These are phyloP conservation scores for Latrodectus hesperus DNA, from an alignment of 2,888 invertebrate species.

Conservation along the genomic window DNA sequence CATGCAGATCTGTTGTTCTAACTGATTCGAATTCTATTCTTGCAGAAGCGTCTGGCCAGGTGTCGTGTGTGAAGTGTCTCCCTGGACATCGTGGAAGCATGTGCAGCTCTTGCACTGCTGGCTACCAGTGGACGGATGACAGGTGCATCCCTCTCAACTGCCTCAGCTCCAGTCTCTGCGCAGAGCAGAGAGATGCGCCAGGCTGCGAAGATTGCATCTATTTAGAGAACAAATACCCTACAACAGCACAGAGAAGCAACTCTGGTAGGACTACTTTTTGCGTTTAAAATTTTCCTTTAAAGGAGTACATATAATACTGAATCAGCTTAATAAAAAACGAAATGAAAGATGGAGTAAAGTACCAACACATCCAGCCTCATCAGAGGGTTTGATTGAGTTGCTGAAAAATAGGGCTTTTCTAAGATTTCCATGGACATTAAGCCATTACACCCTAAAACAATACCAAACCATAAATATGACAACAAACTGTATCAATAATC, in stretches of 20 bases:
- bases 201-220: conserved; percentile 69
- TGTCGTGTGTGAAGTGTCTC: conserved; percentile 64
- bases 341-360: no score
- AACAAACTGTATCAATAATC: no score
- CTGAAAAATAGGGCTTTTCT: no score
- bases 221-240: conserved; percentile 58
- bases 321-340: no score
- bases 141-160: conserved; percentile 68
- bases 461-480: no score
- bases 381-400: no score
- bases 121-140: conserved; percentile 69
- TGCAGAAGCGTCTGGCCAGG: conserved; percentile 52
- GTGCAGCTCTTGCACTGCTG: conserved; percentile 68
- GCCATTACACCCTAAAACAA: no score
- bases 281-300: no score
- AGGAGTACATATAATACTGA: no score
- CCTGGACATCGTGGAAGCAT: conserved; percentile 69
- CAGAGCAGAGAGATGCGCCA: conserved; percentile 60
- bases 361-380: no score
- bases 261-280: conserved; percentile 26
- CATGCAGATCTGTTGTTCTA: background rate
- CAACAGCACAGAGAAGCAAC: conserved; percentile 67
- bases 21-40: background rate
- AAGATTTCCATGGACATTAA: no score
- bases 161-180: conserved; percentile 66